Base-by-base conservation (phyloP, 1,140 invertebrate species). In the Diabrotica undecimpunctata region DNA sequence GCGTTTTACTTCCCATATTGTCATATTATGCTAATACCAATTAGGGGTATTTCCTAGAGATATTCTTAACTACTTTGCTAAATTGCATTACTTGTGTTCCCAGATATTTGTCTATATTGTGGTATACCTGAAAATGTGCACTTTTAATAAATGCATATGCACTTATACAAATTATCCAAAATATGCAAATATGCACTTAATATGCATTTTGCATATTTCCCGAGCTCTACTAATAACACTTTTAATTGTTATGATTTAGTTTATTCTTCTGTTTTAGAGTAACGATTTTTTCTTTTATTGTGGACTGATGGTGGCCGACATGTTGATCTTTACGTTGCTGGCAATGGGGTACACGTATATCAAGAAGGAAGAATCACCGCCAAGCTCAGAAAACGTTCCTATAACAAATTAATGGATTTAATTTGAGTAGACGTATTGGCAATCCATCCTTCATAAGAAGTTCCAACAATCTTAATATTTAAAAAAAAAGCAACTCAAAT, bases 281-380 rank as follows among this genome's bases (percentile, higher is more conserved):
- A 84, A 83, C 36, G 93, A 96, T 77, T 95, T 96, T 78, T 90
- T 95, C 80, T 78, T 97, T 0, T 97, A 95, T 78, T 90, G 93
- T 53, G 88, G 82, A 1, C 79, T 97, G 0, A 96, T 97, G 93
- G 78, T 89, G 54, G 72, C 86, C 0, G 92, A 93, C 70, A 93
- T 95, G 82, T 46, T 92, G 0, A 77, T 96, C 14, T 96, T 97
- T 74, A 86, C 85, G 53, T 75, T 86, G 0, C 87, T 97, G 85
- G 89, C 92, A 2, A 81, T 83, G 61, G 81, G 80, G 56, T 94
- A 92, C 73, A 85, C 86, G 71, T 91, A 92, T 52, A 66, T 67
- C 41, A 4, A 46, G 8, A 46, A 46, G 8, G 4, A 46, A 46
- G 8, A 46, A 46, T 46, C 41, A n/a, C 6, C 41, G 12, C 4